phyloP scores from a whole-genome alignment of 2,888 invertebrate species.

The Hypercompe scribonia region DNA sequence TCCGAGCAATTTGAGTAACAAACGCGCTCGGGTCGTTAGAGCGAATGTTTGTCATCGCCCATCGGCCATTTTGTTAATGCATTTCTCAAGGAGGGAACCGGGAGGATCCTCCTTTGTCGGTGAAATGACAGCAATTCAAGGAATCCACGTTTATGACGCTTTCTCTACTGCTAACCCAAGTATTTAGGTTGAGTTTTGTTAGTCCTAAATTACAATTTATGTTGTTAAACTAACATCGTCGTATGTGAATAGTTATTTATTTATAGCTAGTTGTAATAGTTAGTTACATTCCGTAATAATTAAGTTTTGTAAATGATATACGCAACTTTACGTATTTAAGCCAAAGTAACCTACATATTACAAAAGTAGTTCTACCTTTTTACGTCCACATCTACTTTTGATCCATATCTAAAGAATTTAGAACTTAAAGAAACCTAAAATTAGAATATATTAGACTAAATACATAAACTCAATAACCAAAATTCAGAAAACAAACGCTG shows the following conservation, averaged over 20 bases:
- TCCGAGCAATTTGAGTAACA: conserved; percentile 42
- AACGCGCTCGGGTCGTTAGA: conserved; percentile 51
- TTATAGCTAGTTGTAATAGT: not conserved
- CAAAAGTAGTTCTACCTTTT: no score
- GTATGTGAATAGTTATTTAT: not conserved
- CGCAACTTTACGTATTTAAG: not conserved
- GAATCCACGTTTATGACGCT: conserved; percentile 46
- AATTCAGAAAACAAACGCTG: no score
- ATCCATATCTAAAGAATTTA: no score
- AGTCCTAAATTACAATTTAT: conserved; percentile 18
- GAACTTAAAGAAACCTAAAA: no score
- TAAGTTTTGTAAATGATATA: not conserved
- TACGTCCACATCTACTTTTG: no score
- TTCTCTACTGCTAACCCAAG: conserved; percentile 26
- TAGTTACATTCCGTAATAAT: not conserved
- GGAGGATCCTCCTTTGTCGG: conserved; percentile 46
- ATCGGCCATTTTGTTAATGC: conserved; percentile 66
- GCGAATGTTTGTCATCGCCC: conserved; percentile 52
- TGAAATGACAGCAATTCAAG: conserved; percentile 52
- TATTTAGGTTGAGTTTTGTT: conserved; percentile 39
- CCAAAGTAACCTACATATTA: no score
- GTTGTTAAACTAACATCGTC: conserved; percentile 6
- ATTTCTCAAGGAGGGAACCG: conserved; percentile 56
- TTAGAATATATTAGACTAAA: not conserved
- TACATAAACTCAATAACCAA: not conserved